phyloP scores from a whole-genome alignment of 2,888 invertebrate species.

The Resseliella maxima region DNA sequence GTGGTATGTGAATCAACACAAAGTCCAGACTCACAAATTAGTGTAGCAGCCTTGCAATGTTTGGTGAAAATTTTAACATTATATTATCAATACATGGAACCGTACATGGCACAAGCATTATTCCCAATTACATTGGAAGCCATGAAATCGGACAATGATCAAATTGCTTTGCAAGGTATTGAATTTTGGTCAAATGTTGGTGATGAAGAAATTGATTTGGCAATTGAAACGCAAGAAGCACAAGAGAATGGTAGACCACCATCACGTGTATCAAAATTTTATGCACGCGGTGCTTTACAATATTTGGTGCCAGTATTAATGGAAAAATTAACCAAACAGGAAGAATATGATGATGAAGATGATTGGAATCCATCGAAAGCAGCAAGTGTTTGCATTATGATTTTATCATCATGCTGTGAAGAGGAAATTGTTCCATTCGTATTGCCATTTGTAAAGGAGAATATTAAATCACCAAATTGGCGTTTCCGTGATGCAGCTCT shows the following conservation, averaged over 20 bases:
- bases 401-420: conserved; percentile 96
- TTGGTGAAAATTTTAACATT: conserved; percentile 97
- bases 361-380: conserved; percentile 99
- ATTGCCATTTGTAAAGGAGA: conserved; percentile 93
- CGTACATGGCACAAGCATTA: conserved; percentile 97
- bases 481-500: conserved; percentile 93
- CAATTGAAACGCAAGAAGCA: conserved; percentile 94
- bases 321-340: conserved; percentile 94
- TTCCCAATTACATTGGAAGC: conserved; percentile 98
- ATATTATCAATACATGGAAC: conserved; percentile 99
- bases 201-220: conserved; percentile 97
- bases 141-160: conserved; percentile 97
- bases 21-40: conserved; percentile 88
- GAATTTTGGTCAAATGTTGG: conserved; percentile 99
- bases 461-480: conserved; percentile 95
- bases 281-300: conserved; percentile 97
- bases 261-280: conserved; percentile 90
- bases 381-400: conserved; percentile 97
- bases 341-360: conserved; percentile 97
- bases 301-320: conserved; percentile 90
- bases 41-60: conserved; percentile 97
- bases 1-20: conserved; percentile 99
- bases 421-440: conserved; percentile 96
- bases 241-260: conserved; percentile 94
- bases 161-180: conserved; percentile 96